Evolutionary conservation across 2,113 vertebrate species (phyloP), one percentile per base, ranked within the genome.

Genomic region (Oplegnathus fasciatus): DNA sequence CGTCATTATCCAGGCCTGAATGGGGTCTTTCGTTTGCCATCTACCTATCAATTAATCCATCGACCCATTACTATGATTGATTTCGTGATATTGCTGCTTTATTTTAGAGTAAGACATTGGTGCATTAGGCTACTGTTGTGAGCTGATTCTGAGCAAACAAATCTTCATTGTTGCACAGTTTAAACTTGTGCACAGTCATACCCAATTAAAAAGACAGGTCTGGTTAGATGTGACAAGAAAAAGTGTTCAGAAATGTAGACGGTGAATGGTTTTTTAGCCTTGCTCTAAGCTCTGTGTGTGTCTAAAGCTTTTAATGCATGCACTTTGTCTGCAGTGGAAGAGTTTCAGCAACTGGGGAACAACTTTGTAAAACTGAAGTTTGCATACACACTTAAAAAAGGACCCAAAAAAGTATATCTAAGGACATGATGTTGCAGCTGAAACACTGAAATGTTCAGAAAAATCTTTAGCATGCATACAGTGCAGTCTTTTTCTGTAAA

Each of bases 1-100:
- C 68, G 14, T 82, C 85, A 89, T 70, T 40, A 73, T 73, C 80
- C 65, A 66, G 37, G 54, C 66, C 82, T 77, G 48, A 62, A 65
- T 48, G 66, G 18, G 40, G 69, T 18, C 78, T 83, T 60, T 62
- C 20, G 65, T 76, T 64, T 65, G 28, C 66, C n/a, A 28, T 74
- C 17, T 37, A 54, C 14, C 62, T 65, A 26, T 60, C 58, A 68
- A 64, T 37, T 57, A 14, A 70, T 79, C 46, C 15, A 22, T 84
- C 58, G 73, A 7, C 22, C 34, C 32, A 80, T 83, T 44, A 55
- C 17, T 13, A 7, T 22, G 58, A 81, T 57, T 66, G 20, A 67
- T 54, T 52, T n/a, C 26, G 46, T 24, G 17, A 67, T 62, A 71
- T 14, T 1, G 1, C 13, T 28, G 4, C 24, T 79, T 30, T 0